These are phyloP conservation scores for Halcyon smyrnensis DNA, from an alignment of 2,797 vertebrate genomes.

Conservation along the genomic window DNA sequence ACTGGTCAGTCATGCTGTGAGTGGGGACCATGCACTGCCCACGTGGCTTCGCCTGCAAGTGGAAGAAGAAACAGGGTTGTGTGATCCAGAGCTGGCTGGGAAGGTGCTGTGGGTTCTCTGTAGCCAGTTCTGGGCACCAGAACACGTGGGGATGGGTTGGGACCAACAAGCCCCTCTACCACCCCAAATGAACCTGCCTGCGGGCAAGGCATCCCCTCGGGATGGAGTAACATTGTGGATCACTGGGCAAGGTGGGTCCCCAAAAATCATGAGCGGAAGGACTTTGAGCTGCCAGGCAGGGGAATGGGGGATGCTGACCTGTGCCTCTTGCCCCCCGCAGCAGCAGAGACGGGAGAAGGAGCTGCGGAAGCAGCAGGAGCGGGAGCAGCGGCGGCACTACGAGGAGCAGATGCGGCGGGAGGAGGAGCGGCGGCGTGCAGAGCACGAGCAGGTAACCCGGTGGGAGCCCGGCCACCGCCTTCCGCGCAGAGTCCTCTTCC, in stretches of 20 bases:
- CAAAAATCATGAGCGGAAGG: neutral
- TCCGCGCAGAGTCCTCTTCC: neutral
- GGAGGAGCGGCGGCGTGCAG: constrained; percentile 93
- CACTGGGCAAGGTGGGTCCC: accelerated
- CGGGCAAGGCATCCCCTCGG: neutral
- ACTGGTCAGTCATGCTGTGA: accelerated
- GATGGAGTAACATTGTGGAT: neutral
- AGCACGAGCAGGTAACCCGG: constrained; percentile 90
- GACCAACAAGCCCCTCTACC: neutral
- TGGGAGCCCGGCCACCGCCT: accelerated
- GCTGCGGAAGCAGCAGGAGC: constrained; percentile 95
- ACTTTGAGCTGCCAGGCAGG: accelerated
- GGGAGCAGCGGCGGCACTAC: constrained; percentile 92
- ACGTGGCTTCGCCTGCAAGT: neutral
- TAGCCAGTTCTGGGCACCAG: accelerated
- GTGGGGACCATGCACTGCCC: neutral
- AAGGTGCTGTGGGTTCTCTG: neutral
- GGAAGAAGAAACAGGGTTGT: neutral
- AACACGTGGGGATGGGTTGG: neutral
- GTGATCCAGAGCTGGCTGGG: accelerated
- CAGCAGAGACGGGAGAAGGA: constrained; percentile 97
- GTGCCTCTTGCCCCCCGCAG: constrained; percentile 68
- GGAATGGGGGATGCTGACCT: neutral
- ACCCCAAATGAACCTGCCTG: neutral
- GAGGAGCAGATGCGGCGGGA: constrained; percentile 95